A percentile compares a stretch with the other conserved stretches of the same genome.
Evolutionary conservation across 2,797 vertebrate species (phyloP).

Genomic region (Heterohyrax brucei): DNA sequence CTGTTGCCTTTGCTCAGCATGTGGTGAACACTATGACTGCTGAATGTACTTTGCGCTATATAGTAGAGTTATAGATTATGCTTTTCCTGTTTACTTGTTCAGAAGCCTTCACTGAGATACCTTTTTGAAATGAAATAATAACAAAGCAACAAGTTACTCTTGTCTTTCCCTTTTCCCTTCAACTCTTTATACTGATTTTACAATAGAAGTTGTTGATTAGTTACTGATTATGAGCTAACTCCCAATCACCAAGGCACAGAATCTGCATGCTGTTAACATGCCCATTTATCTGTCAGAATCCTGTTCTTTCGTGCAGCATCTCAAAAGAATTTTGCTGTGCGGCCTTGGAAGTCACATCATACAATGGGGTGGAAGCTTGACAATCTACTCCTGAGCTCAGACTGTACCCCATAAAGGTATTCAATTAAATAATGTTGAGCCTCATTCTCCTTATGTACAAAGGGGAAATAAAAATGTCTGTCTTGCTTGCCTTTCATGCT

Average conservation of each 20-base stretch:
- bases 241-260: neutral
- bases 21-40: neutral
- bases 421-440: slow-evolving; percentile 9
- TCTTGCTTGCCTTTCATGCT: neutral
- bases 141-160: neutral
- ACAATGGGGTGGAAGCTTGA: neutral
- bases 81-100: slow-evolving; percentile 34
- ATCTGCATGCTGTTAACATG: neutral
- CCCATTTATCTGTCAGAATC: neutral
- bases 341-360: neutral
- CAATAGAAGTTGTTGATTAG: slow-evolving; percentile 11
- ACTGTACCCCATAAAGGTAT: neutral
- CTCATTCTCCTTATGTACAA: slow-evolving; percentile 17
- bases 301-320: neutral
- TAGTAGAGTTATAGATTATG: slow-evolving; percentile 46
- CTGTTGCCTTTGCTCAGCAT: slow-evolving; percentile 35
- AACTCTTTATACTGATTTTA: slow-evolving; percentile 47
- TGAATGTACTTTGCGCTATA: neutral
- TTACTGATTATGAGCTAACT: slow-evolving; percentile 17
- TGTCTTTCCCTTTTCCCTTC: slow-evolving; percentile 34
- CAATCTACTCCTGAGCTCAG: neutral
- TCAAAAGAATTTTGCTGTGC: slow-evolving; percentile 6
- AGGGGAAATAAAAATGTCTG: slow-evolving; percentile 32
- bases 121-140: slow-evolving; percentile 56
- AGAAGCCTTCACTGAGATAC: neutral